phyloP scores from a whole-genome alignment of 2,888 invertebrate species.

The Andricus curvator region DNA sequence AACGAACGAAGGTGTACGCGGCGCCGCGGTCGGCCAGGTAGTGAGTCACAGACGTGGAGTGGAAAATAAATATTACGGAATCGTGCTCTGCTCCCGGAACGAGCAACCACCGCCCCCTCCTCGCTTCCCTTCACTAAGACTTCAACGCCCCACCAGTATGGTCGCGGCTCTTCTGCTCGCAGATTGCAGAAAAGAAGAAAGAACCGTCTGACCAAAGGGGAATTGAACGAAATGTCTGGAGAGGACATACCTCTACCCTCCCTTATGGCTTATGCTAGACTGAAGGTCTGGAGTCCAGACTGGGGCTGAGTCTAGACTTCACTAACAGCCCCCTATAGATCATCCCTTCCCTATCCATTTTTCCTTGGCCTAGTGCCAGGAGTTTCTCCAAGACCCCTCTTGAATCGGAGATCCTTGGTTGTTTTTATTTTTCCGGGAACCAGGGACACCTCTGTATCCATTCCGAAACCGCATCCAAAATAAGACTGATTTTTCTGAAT shows the following conservation, averaged over 20 bases:
- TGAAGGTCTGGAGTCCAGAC: neutral
- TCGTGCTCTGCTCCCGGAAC: slow-evolving; percentile 62
- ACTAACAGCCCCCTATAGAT: slow-evolving; percentile 29
- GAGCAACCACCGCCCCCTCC: slow-evolving; percentile 49
- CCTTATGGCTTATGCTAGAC: neutral
- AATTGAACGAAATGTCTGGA: neutral
- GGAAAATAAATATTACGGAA: slow-evolving; percentile 74
- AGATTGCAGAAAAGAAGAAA: neutral
- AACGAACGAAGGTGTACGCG: slow-evolving; percentile 46
- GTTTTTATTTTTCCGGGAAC: too few species aligned
- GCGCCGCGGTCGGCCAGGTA: slow-evolving; percentile 66
- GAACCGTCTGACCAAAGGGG: neutral
- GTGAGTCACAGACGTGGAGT: slow-evolving; percentile 65
- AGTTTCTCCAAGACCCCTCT: neutral
- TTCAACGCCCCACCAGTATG: neutral
- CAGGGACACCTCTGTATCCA: too few species aligned
- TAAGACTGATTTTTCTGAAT: too few species aligned
- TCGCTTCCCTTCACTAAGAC: neutral
- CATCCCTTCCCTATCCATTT: slow-evolving; percentile 21
- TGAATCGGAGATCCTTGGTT: neutral
- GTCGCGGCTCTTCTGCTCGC: neutral
- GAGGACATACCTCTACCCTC: neutral
- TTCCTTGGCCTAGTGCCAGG: slow-evolving; percentile 26
- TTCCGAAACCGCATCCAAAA: too few species aligned
- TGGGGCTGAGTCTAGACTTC: neutral